These are phyloP conservation scores for Bombus confusus DNA, from an alignment of 1,140 invertebrate species.

Conservation along the genomic window DNA sequence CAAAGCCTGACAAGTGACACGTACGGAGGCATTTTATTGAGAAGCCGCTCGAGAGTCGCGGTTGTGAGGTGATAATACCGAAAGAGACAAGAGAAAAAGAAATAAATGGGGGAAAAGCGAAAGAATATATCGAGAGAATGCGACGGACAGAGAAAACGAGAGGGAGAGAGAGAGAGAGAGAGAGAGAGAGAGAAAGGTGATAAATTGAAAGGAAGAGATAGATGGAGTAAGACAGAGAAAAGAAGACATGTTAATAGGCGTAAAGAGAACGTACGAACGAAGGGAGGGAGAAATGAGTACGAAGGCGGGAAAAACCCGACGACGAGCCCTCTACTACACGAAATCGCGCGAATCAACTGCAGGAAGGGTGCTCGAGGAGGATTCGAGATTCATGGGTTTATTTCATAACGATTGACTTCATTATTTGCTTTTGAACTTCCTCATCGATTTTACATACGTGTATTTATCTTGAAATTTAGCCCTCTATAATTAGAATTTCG, in stretches of 20 bases:
- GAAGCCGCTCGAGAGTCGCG: conserved; percentile 76
- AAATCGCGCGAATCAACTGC: not conserved
- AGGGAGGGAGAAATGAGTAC: not conserved
- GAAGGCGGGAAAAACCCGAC: conserved; percentile 8
- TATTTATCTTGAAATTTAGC: not conserved
- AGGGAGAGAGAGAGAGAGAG: conserved; percentile 1
- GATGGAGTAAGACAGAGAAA: conserved; percentile 14
- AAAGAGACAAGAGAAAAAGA: conserved; percentile 40
- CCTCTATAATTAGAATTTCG: not conserved
- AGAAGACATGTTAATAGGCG: conserved; percentile 3
- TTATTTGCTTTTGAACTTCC: not conserved
- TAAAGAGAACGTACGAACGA: conserved; percentile 4
- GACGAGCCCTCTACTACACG: not conserved
- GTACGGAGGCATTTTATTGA: conserved; percentile 83
- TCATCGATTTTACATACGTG: not conserved
- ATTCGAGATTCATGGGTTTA: not conserved
- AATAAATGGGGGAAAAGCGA: conserved; percentile 4
- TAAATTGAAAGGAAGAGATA: conserved; percentile 4
- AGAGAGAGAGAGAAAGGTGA: not conserved
- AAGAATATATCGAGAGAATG: conserved; percentile 9
- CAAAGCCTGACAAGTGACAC: conserved; percentile 66
- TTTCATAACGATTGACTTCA: not conserved
- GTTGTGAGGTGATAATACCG: conserved; percentile 50
- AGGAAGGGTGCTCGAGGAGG: conserved; percentile 2
- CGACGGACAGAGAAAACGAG: not conserved